Base-by-base conservation (phyloP, 1,140 invertebrate genomes). In the Ptiloglossa arizonensis region DNA sequence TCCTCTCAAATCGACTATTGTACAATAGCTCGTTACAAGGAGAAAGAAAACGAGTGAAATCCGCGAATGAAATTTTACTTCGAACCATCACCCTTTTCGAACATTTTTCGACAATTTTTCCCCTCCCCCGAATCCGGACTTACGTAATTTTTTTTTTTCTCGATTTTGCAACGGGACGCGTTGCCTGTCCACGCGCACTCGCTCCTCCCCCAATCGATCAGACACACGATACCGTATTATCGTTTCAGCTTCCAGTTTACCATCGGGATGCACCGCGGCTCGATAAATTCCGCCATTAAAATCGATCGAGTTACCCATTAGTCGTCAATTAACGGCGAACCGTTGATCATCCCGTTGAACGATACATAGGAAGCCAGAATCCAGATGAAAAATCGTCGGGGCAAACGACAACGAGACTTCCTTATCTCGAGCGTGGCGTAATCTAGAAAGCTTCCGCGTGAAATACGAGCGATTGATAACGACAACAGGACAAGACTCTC, bases 391-490 rank as follows among this genome's bases (percentile, higher is more conserved):
- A 60, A 60, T 38, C 32, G 19, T 19, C 57, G 29, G 24, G 9
- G 19, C 13, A 48, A n/a, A 22, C n/a, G n/a, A 22, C n/a, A 6
- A 48, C 48, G 8, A n/a, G 48, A 22, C 15, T n/a, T 27, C 13
- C 9, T 27, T 38, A 38, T 35, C 57, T 2, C 17, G 5, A n/a
- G 9, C 4, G 19, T 1, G 9, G 3, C 2, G 32, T 62, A 41
- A 62, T 22, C 57, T 35, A 22, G 3, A n/a, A 15, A 38, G 35
- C 59, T 24, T 24, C 59, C 59, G 59, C 22, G n/a, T 62, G 59
- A 62, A 22, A 41, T 41, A 62, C n/a, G 59, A 38, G 32, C 32
- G 57, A 11, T 3, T n/a, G 59, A 62, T 62, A 62, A 62, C 11
- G n/a, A 9, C 27, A 5, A 35, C n/a, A n/a, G 19, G n/a, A 44